Evolutionary conservation across 2,113 vertebrate species (phyloP), one percentile per base, ranked within the genome.

Genomic region (Rutilus rutilus): DNA sequence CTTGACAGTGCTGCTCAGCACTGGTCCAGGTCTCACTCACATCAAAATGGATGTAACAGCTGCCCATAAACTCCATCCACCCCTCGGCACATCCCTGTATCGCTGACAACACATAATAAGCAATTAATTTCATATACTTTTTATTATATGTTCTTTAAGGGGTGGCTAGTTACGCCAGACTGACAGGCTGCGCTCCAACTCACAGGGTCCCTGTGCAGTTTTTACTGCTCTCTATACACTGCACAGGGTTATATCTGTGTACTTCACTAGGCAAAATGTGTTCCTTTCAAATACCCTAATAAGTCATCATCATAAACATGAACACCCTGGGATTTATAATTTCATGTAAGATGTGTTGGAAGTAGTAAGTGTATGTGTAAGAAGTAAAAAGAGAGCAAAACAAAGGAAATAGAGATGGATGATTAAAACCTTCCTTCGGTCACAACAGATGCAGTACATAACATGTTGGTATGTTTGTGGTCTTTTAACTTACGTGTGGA

Each of bases 21-120:
- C 96, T 95, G 62, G 94, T 92, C 98, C 98, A 99, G 50, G 96
- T 97, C 90, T 96, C 91, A 6, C 96, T 94, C 19, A 96, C 95
- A 0, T 93, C 91, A 88, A 98, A 96, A 92, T 98, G 95, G 65
- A 93, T 93, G 91, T 99, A 99, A 87, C 98, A 99, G 90, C 95
- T 96, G 64, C 97, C 97, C 92, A 95, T 96, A 92, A 98, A 99
- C 91, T 97, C 97, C 89, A 91, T 91, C 98, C 98, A 99, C 85
- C 96, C 97, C 2, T 95, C 94, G 21, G 96, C 95, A 64, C 98
- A 99, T 77, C 93, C 93, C 88, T 95, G 91, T 83, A 95, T 88
- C 85, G 94, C 97, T 98, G 86, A 30, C 59, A 77, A 84, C 14
- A 78, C 36, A 78, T 74, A 33, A 83, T 64, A 83, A 7, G 36